Conservation (phyloP, 2,797 vertebrate species). For the Oreochromis grahami region DNA sequence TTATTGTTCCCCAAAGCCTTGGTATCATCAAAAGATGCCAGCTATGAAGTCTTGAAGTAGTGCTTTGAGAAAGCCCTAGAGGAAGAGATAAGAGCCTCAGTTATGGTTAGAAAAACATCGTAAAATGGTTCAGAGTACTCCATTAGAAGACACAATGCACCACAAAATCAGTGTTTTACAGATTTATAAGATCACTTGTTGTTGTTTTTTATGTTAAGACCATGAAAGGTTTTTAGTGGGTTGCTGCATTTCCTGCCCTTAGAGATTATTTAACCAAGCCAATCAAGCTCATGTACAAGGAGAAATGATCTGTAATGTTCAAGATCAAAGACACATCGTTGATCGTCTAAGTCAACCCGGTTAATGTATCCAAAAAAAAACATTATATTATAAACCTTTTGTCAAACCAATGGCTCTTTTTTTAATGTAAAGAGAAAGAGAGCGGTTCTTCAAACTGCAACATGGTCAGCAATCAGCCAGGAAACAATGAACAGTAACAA, state of each 20-base stretch:
- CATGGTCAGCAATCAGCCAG: background rate
- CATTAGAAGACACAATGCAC: background rate
- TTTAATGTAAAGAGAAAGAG: background rate
- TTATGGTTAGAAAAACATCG: background rate
- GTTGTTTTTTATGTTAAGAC: background rate
- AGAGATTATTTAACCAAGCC: background rate
- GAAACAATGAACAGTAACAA: background rate
- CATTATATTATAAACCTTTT: background rate
- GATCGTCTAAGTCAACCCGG: background rate
- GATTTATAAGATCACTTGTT: background rate
- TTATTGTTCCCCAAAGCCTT: constrained; percentile 47
- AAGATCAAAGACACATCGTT: background rate
- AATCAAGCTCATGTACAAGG: too few species aligned
- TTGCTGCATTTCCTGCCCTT: background rate
- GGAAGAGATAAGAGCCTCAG: background rate
- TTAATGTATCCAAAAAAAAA: background rate
- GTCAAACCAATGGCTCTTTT: background rate
- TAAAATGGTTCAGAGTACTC: background rate
- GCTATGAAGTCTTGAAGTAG: constrained; percentile 21
- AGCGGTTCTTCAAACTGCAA: background rate
- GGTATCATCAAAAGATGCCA: constrained; percentile 31
- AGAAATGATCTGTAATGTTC: background rate
- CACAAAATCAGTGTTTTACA: background rate
- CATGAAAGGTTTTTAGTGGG: background rate
- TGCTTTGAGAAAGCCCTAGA: constrained; percentile 15